Evolutionary conservation across 1,140 invertebrate species (phyloP).

Genomic region (Pinna nobilis): DNA sequence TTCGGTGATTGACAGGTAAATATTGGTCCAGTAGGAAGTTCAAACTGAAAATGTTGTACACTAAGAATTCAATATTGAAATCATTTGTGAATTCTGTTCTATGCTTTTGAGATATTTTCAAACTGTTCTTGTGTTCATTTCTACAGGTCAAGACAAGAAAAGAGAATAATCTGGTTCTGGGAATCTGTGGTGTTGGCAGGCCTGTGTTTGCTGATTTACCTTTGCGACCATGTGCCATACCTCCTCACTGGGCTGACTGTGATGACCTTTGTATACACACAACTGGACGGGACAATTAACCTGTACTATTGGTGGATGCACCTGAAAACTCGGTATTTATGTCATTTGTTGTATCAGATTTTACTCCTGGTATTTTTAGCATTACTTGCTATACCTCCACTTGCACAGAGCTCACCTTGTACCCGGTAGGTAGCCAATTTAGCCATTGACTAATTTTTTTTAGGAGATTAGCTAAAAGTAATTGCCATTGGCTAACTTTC

Average conservation of each 20-base stretch:
- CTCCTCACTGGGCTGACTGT: slow-evolving; percentile 58
- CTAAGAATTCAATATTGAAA: no score
- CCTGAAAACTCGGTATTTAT: slow-evolving; percentile 39
- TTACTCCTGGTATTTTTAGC: no score
- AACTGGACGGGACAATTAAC: slow-evolving; percentile 55
- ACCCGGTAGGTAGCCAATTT: no score
- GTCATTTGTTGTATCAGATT: no score
- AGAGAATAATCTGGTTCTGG: slow-evolving; percentile 68
- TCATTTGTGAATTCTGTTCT: not conserved
- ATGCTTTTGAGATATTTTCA: not conserved
- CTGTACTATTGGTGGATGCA: slow-evolving; percentile 48
- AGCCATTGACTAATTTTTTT: no score
- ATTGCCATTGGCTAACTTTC: no score
- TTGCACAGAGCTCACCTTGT: no score
- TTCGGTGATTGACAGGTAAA: no score
- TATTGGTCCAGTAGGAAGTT: no score
- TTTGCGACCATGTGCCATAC: slow-evolving; percentile 65
- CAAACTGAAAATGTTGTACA: no score
- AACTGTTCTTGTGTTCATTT: slow-evolving; percentile 20
- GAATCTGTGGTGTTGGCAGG: slow-evolving; percentile 61
- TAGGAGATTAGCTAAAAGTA: no score
- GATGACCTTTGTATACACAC: slow-evolving; percentile 66
- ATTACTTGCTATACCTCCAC: no score
- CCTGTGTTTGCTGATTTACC: slow-evolving; percentile 57
- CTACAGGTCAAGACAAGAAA: slow-evolving; percentile 65